Base-by-base conservation (phyloP, 2,888 invertebrate genomes). In the Ophraella communa region DNA sequence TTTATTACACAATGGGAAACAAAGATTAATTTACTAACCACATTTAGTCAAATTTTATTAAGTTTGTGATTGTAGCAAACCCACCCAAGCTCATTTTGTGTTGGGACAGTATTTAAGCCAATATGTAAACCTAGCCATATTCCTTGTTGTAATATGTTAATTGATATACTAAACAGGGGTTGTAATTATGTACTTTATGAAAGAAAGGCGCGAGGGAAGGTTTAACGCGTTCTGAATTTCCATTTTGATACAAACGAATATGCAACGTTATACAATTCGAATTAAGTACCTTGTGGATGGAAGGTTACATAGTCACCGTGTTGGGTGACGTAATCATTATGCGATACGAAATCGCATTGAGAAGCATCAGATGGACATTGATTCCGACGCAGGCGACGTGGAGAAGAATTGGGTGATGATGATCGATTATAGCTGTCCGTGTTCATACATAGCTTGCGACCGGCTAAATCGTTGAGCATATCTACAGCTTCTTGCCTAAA, bases 391-490 rank as follows among this genome's bases (percentile, higher is more conserved):
- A 80, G 69, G 69, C 80, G 78, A 73, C 82, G 73, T 0, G 89
- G 89, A 0, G 90, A 90, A 63, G 87, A 84, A 71, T 86, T 87
- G 2, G 89, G 88, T 0, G 87, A 87, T 18, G 85, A 82, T 8
- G 86, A 83, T 75, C 79, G 71, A 77, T 80, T 62, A 80, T 79
- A 74, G 20, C 74, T 73, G 45, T 72, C 78, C 56, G 77, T 77
- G 67, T 83, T 82, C 73, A 88, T 87, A 3, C 90, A 51, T 14
- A 51, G 17, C 71, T 92, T 89, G 44, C 91, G 86, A 35, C 91
- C 90, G 1, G 93, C 92, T 74, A 93, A 84, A 81, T 93, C 93
- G 78, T 90, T 91, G 54, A 94, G 83, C 91, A 93, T 91, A 73
- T 93, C 92, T 64, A 92, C 88, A 61, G 94, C 94, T 85, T 94